phyloP scores from a whole-genome alignment of 2,113 vertebrate genomes.

The Pluvianellus socialis region DNA sequence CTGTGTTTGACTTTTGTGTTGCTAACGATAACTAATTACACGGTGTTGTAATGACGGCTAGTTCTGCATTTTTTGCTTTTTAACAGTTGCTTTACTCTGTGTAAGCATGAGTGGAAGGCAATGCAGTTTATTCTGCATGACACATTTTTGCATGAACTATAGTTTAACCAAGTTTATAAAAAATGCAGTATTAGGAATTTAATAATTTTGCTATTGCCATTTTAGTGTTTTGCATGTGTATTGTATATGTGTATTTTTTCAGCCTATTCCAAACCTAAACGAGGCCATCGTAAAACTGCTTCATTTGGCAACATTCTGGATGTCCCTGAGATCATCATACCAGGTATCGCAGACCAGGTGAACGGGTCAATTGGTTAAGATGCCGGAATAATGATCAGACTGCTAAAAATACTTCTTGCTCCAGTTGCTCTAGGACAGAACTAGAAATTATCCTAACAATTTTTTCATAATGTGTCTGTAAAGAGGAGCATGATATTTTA shows the following conservation, averaged over 20 bases:
- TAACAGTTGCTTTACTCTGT: conserved; percentile 71
- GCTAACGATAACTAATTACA: conserved; percentile 72
- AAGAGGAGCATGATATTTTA: not conserved
- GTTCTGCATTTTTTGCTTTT: conserved; percentile 72
- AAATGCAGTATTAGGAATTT: conserved; percentile 72
- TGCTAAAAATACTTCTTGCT: conserved; percentile 84
- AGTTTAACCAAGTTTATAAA: conserved; percentile 77
- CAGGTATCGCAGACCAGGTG: conserved; percentile 90
- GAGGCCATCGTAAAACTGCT: conserved; percentile 99
- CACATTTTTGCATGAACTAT: conserved; percentile 75
- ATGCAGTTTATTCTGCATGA: conserved; percentile 79
- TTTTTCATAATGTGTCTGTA: not conserved
- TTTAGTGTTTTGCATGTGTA: conserved; percentile 94
- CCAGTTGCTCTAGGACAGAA: conserved; percentile 67
- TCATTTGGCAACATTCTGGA: conserved; percentile 99
- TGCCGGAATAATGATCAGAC: conserved; percentile 74
- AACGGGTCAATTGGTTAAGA: conserved; percentile 71
- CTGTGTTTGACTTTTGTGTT: conserved; percentile 65
- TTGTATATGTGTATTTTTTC: conserved; percentile 94
- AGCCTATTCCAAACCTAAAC: conserved; percentile 96
- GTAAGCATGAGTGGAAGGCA: conserved; percentile 78
- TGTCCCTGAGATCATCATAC: conserved; percentile 98
- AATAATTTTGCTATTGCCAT: conserved; percentile 76
- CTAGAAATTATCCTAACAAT: not conserved
- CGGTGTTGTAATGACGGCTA: conserved; percentile 54